Evolutionary conservation across 2,888 invertebrate genomes (phyloP), one percentile per base, ranked within the genome.

Genomic region (Melitaea athalia): DNA sequence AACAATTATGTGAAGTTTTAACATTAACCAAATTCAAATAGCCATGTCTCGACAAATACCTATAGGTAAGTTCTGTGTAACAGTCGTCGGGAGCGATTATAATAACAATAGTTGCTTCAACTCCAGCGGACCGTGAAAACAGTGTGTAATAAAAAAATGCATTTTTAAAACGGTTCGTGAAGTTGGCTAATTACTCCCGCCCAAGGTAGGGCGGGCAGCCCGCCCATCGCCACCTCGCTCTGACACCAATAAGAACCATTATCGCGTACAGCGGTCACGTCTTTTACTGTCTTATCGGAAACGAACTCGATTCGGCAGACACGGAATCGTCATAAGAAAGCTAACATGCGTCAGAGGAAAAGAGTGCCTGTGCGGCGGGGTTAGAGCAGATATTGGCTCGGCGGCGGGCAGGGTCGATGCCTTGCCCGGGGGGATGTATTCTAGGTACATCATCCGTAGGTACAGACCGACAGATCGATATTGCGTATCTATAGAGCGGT

Each of bases 361-460:
- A 82, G 81, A 81, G 77, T 73, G 81, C 85, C 78, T 88, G 79
- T 79, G 79, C 67, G 72, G 71, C 71, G 43, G 66, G 59, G 64
- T 66, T 77, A 81, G 72, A 76, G 81, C 73, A 59, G 74, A 68
- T 72, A 77, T 79, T 79, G 64, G 78, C 74, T 65, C 67, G 79
- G 66, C 72, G 69, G 70, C 57, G 61, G 67, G 74, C 74, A 78
- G 84, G 88, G 88, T 87, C 86, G 89, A 80, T 76, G 77, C 74
- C 76, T 75, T 72, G 76, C 75, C 73, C 65, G 72, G 71, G 76
- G 76, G 78, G 76, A 74, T 76, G 80, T 78, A 78, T 79, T 81
- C 85, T 85, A 84, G 85, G 87, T 89, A 88, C 87, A 89, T 89
- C 88, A 88, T 88, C 85, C 78, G 87, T 90, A 89, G 88, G 88